phyloP scores from a whole-genome alignment of 2,888 invertebrate genomes.

The Chrysodeixis includens region DNA sequence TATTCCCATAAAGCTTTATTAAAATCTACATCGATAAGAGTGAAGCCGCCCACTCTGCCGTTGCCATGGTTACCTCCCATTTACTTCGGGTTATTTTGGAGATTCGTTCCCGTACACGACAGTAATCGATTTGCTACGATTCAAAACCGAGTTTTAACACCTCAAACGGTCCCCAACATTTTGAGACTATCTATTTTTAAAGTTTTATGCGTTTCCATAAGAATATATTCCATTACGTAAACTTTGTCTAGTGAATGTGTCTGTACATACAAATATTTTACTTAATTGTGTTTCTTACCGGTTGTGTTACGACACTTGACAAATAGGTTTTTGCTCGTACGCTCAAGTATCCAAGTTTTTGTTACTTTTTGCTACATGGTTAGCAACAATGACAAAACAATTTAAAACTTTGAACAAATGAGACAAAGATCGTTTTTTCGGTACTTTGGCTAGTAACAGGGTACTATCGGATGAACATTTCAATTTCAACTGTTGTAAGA shows the following conservation, averaged over 20 bases:
- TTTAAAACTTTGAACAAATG: conserved; percentile 48
- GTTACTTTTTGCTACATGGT: conserved; percentile 58
- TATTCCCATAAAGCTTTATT: conserved; percentile 43
- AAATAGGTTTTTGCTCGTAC: conserved; percentile 60
- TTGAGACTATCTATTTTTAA: conserved; percentile 23
- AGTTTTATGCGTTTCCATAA: conserved; percentile 34
- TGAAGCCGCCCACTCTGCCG: conserved; percentile 49
- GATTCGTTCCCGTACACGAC: conserved; percentile 69
- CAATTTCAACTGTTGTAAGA: conserved; percentile 27
- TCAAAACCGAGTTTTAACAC: conserved; percentile 65
- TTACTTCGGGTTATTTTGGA: conserved; percentile 63
- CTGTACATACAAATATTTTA: conserved; percentile 50
- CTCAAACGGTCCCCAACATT: conserved; percentile 39
- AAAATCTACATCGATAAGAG: conserved; percentile 50
- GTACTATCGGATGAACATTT: conserved; percentile 11
- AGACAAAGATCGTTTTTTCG: conserved; percentile 37
- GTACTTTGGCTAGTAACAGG: conserved; percentile 36
- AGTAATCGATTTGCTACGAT: conserved; percentile 76
- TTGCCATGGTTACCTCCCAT: conserved; percentile 63
- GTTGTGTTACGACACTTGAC: conserved; percentile 54
- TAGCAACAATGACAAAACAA: conserved; percentile 49
- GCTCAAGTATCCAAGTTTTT: conserved; percentile 64
- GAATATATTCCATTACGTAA: conserved; percentile 35
- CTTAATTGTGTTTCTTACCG: conserved; percentile 51
- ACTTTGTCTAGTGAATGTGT: conserved; percentile 33